Conservation (phyloP, 2,797 vertebrate genomes). For the Pterois miles region DNA sequence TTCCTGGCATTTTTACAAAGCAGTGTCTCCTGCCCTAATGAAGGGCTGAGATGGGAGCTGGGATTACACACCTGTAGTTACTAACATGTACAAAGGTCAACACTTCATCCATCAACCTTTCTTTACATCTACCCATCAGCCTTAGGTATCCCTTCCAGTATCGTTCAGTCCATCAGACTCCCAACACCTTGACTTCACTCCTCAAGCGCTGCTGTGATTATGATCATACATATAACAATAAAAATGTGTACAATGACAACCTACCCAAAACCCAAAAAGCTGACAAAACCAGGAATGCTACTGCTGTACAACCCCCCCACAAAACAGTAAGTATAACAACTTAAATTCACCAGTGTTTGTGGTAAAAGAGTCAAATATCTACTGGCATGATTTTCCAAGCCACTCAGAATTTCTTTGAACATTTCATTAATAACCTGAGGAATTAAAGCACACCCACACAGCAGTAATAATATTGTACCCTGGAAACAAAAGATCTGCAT, state of each 20-base stretch:
- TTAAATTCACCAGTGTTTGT: not conserved
- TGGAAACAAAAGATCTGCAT: constrained; percentile 27
- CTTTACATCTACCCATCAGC: constrained; percentile 33
- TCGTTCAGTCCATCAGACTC: constrained; percentile 25
- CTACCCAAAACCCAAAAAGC: not conserved
- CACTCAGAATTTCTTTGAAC: constrained; percentile 3
- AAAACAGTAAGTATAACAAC: not conserved
- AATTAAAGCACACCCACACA: constrained; percentile 17
- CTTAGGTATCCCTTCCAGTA: constrained; percentile 13
- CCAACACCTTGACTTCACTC: not conserved
- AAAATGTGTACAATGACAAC: not conserved
- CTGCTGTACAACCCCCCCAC: not conserved
- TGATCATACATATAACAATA: not conserved
- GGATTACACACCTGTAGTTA: constrained; percentile 23
- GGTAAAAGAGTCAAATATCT: constrained; percentile 9
- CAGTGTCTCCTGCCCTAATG: constrained; percentile 41
- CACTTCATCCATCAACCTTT: constrained; percentile 48
- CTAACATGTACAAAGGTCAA: constrained; percentile 65
- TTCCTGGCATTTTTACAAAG: constrained; percentile 21
- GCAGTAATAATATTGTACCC: not conserved
- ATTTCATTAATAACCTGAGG: constrained; percentile 8
- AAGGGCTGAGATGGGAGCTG: constrained; percentile 28
- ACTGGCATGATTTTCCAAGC: constrained; percentile 1
- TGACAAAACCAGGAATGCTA: not conserved
- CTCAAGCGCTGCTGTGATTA: not conserved